Evolutionary conservation across 2,888 invertebrate genomes (phyloP).

Genomic region (Odontocerum albicorne): DNA sequence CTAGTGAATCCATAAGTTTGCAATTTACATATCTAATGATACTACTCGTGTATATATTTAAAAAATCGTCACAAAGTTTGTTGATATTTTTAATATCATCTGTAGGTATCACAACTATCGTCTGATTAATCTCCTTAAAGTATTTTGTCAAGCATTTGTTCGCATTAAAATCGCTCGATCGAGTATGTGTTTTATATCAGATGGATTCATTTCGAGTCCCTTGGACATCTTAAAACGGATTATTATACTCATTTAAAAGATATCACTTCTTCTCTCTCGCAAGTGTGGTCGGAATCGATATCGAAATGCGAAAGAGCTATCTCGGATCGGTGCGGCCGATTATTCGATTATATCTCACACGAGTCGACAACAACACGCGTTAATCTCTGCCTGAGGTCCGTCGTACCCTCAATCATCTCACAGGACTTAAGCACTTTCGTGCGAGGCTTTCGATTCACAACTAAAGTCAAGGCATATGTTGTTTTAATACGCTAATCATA

Average conservation of each 20-base stretch:
- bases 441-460: no score
- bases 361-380: conserved; percentile 32
- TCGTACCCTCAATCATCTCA: conserved; percentile 26
- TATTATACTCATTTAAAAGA: conserved; percentile 3
- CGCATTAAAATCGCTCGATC: conserved; percentile 13
- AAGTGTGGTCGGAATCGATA: background rate
- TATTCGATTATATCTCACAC: conserved; percentile 12
- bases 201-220: conserved; percentile 14
- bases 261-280: background rate
- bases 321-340: background rate
- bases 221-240: background rate
- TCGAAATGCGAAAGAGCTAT: background rate
- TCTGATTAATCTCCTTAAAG: conserved; percentile 1
- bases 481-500: no score
- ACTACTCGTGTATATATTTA: no score
- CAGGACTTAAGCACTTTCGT: conserved; percentile 4
- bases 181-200: conserved; percentile 12
- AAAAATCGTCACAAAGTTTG: no score
- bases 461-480: no score
- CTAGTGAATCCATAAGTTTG: no score
- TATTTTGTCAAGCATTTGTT: conserved; percentile 9
- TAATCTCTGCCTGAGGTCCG: conserved; percentile 26
- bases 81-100: no score
- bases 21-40: no score
- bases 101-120: no score